Evolutionary conservation across 2,113 vertebrate species (phyloP).

Genomic region (Archilochus colubris): DNA sequence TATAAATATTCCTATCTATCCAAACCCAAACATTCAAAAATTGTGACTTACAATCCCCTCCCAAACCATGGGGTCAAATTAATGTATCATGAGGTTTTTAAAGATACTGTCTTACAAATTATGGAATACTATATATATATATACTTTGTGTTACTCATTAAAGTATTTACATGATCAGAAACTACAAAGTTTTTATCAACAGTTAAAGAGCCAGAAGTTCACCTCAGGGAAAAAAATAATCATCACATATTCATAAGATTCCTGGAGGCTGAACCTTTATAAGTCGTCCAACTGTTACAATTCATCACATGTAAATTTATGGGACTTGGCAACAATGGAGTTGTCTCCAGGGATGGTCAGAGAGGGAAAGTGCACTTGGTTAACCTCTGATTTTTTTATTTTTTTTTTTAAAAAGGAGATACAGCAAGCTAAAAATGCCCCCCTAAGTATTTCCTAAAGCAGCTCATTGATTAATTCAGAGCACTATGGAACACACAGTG

Average conservation of each 20-base stretch:
- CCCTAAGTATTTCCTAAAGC: constrained; percentile 1
- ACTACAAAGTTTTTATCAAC: not conserved
- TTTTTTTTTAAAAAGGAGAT: not conserved
- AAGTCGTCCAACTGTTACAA: constrained; percentile 56
- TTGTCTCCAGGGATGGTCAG: constrained; percentile 43
- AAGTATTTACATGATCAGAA: not conserved
- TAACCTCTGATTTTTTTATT: not conserved
- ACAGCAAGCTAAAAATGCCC: not conserved
- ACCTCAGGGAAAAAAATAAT: not conserved
- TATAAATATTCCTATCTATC: not conserved
- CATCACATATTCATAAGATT: constrained; percentile 54
- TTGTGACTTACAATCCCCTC: constrained; percentile 43
- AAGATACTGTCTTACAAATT: not conserved
- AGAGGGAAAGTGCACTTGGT: constrained; percentile 4
- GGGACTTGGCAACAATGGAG: constrained; percentile 51
- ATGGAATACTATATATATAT: not conserved
- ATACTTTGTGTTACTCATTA: not conserved
- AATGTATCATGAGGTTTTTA: constrained; percentile 43
- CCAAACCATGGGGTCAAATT: constrained; percentile 58
- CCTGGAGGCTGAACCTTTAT: constrained; percentile 46
- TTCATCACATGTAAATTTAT: constrained; percentile 68
- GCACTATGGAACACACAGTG: not conserved
- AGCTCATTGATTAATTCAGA: constrained; percentile 1
- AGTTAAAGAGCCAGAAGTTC: constrained; percentile 21
- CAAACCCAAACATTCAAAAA: constrained; percentile 59